Conservation (phyloP, 2,888 invertebrate species). For the Yponomeuta malinellus region DNA sequence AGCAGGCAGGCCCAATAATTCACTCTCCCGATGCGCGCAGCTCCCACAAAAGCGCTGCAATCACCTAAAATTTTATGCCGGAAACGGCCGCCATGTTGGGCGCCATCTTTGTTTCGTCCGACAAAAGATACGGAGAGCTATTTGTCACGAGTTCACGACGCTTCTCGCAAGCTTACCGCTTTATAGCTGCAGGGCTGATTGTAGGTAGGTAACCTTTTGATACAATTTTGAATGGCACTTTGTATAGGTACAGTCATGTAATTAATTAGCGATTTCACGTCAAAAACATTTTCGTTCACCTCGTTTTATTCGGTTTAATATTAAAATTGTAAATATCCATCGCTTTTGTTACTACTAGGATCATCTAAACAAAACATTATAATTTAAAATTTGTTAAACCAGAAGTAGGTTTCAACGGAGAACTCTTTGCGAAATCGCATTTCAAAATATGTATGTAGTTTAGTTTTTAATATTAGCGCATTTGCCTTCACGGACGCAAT, state of each 20-base stretch:
- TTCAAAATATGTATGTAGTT: neutral
- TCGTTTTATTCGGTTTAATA: neutral
- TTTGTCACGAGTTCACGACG: slow-evolving; percentile 26
- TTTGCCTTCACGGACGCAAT: neutral
- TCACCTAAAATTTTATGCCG: slow-evolving; percentile 35
- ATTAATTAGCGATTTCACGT: slow-evolving; percentile 19
- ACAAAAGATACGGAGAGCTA: slow-evolving; percentile 24
- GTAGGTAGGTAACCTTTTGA: slow-evolving; percentile 25
- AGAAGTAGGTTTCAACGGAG: neutral
- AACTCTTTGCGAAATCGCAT: neutral
- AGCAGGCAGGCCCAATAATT: slow-evolving; percentile 30
- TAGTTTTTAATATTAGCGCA: neutral
- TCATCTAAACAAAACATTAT: neutral
- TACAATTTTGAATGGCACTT: slow-evolving; percentile 25
- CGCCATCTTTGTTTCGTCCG: slow-evolving; percentile 21
- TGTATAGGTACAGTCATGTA: slow-evolving; percentile 14
- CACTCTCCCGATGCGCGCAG: slow-evolving; percentile 22
- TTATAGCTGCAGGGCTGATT: slow-evolving; percentile 19
- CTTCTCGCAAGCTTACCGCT: neutral
- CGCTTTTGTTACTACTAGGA: neutral
- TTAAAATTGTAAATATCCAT: neutral
- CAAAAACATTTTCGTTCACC: slow-evolving; percentile 5
- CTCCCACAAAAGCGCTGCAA: slow-evolving; percentile 26
- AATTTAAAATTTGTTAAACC: neutral
- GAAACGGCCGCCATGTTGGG: slow-evolving; percentile 29